Evolutionary conservation across 2,888 invertebrate genomes (phyloP).

Genomic region (Seira ritae): DNA sequence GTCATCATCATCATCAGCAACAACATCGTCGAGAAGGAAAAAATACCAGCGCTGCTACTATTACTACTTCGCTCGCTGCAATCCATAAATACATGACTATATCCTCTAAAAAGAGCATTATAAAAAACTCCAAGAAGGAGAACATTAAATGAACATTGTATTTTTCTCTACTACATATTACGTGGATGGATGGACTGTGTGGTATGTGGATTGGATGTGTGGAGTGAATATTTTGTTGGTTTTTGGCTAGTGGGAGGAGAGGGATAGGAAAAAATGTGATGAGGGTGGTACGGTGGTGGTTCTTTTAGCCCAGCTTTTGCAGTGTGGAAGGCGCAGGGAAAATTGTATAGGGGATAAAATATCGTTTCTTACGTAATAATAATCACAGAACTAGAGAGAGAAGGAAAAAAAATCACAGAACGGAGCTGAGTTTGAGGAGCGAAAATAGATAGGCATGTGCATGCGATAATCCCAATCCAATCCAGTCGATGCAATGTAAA

Average conservation of each 20-base stretch:
- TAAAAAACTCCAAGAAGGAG: too few species aligned
- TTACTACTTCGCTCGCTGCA: background rate
- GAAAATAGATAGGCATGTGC: background rate
- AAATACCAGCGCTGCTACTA: background rate
- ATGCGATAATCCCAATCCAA: too few species aligned
- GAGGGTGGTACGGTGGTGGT: background rate
- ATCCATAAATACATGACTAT: background rate
- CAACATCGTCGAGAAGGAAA: background rate
- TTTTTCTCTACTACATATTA: too few species aligned
- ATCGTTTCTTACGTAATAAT: constrained; percentile 5
- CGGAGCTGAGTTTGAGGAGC: background rate
- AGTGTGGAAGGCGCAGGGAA: background rate
- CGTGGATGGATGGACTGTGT: too few species aligned
- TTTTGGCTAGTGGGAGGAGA: constrained; percentile 5
- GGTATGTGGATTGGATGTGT: background rate
- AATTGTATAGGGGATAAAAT: background rate
- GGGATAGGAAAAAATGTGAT: background rate
- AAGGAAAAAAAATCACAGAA: background rate
- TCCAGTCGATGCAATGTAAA: background rate
- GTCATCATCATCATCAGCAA: background rate
- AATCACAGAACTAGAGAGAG: too few species aligned
- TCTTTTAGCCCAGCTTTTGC: too few species aligned
- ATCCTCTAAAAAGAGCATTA: background rate
- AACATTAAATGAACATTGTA: too few species aligned
- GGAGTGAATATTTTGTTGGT: constrained; percentile 11